Evolutionary conservation across 2,888 invertebrate genomes (phyloP), one percentile per base, ranked within the genome.

Genomic region (Geophilus truncorum): DNA sequence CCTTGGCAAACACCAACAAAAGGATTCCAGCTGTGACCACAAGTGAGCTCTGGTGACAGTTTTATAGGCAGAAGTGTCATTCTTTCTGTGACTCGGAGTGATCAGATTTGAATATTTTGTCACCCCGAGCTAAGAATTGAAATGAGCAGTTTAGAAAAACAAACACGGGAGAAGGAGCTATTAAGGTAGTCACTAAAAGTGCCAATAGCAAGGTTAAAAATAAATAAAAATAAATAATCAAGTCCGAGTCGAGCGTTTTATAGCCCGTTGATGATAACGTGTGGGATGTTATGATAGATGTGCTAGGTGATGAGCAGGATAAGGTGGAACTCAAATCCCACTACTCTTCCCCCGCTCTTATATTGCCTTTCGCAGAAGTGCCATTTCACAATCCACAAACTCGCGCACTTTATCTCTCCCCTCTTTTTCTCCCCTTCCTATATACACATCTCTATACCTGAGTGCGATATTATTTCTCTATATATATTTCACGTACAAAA

Each of bases 1-100:
- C 57, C 57, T 57, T 57, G 57, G 57, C 57, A 57, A 57, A 57
- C 57, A 57, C 57, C 57, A 57, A 57, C 57, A 57, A 57, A 57
- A 57, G 57, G 57, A 57, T 57, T 57, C 57, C 57, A 57, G 57
- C 57, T 57, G 57, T 57, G 57, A 57, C 57, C 57, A 57, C 57
- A 57, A 57, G 57, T 57, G 57, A 57, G 57, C 57, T 57, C 57
- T 57, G 57, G 57, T 57, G 57, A 57, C 57, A 57, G 57, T 57
- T 57, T 57, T 57, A 57, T 57, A 57, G 57, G 57, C 57, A 57
- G 21, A 57, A 57, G 57, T 57, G 57, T 57, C 57, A 57, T 57
- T 57, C 18, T 57, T 23, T 57, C 57, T 21, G 57, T 18, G 57
- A 57, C 57, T 51, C n/a, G 7, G n/a, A 57, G 15, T 57, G 57